Evolutionary conservation across 2,113 vertebrate species (phyloP).

Genomic region (Esox niger): DNA sequence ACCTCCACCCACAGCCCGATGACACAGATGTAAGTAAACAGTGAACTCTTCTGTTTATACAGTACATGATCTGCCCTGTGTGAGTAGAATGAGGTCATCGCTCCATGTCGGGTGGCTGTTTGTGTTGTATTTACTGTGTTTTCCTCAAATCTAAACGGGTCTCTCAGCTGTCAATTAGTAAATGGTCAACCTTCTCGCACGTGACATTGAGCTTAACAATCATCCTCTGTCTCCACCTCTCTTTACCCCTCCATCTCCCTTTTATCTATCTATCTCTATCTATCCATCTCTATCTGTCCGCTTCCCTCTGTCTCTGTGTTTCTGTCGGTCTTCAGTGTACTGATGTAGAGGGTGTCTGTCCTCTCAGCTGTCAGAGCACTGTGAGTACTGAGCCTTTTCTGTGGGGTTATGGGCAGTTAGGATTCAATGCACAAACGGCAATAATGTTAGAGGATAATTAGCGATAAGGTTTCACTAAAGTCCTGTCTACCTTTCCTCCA

Average conservation of each 20-base stretch:
- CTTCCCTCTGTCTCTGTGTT: neutral
- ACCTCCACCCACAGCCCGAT: conserved; percentile 21
- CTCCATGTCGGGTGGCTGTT: neutral
- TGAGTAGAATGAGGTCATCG: neutral
- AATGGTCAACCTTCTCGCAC: neutral
- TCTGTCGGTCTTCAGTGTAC: conserved; percentile 62
- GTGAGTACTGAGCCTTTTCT: conserved; percentile 56
- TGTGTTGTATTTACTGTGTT: neutral
- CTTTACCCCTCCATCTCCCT: neutral
- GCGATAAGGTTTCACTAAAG: neutral
- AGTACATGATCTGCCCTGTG: neutral
- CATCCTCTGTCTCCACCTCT: neutral
- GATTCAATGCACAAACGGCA: neutral
- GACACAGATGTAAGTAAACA: conserved; percentile 45
- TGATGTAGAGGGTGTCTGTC: conserved; percentile 70
- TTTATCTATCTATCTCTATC: neutral
- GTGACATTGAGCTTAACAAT: neutral
- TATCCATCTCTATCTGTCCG: neutral
- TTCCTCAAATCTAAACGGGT: neutral
- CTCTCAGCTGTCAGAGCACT: conserved; percentile 69
- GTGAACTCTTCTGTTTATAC: neutral
- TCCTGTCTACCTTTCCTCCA: conserved; percentile 47
- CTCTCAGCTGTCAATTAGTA: neutral
- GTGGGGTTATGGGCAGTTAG: neutral
- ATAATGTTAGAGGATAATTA: neutral